A percentile compares a stretch with the other conserved stretches of the same genome.
phyloP scores from a whole-genome alignment of 2,797 vertebrate species.

The Spondyliosoma cantharus region DNA sequence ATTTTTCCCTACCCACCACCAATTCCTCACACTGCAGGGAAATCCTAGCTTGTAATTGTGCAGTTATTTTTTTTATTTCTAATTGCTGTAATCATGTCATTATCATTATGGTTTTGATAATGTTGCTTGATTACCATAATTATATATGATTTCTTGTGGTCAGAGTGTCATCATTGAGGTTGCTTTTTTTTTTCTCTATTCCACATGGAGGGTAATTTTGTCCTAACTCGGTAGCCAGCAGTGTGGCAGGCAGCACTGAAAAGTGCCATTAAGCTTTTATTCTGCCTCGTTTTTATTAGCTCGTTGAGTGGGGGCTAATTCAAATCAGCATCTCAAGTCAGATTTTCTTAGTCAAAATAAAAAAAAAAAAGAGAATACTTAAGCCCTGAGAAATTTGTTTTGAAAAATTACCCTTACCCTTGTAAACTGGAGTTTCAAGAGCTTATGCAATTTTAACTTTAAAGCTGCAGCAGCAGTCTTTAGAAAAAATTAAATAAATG shows the following conservation, averaged over 20 bases:
- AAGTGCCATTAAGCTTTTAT: conserved; percentile 31
- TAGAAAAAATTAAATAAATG: background rate
- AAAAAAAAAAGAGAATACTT: background rate
- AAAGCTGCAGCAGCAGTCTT: background rate
- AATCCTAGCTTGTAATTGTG: conserved; percentile 59
- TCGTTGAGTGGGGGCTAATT: conserved; percentile 26
- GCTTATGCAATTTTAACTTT: background rate
- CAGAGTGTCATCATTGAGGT: conserved; percentile 55
- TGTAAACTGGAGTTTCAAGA: conserved; percentile 20
- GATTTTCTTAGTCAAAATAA: background rate
- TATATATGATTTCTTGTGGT: conserved; percentile 75
- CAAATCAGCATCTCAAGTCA: conserved; percentile 3
- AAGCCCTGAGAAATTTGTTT: background rate
- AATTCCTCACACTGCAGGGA: conserved; percentile 56
- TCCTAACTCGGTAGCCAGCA: conserved; percentile 8
- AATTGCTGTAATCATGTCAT: conserved; percentile 80
- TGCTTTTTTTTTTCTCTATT: background rate
- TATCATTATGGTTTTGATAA: conserved; percentile 69
- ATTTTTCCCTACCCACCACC: conserved; percentile 48
- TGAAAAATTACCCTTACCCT: background rate
- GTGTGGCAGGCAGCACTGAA: conserved; percentile 3
- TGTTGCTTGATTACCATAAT: conserved; percentile 76
- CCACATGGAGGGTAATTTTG: conserved; percentile 25
- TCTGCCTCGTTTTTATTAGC: conserved; percentile 33
- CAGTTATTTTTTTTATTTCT: conserved; percentile 57